Conservation (phyloP, 2,888 invertebrate genomes). For the Linyphia triangularis region DNA sequence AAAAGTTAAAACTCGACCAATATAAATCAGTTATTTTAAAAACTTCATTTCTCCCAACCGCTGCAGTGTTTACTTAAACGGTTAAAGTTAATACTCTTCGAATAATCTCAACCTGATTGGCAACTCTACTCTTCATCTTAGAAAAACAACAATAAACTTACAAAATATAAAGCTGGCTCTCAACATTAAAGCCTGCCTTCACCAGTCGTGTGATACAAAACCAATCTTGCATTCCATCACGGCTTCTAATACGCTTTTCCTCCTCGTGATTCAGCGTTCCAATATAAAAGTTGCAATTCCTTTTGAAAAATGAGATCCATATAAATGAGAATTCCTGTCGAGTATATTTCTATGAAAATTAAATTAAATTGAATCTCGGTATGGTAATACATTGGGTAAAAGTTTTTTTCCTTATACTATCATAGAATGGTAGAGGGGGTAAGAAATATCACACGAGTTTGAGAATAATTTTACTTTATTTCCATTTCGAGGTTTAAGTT, state of each 20-base stretch:
- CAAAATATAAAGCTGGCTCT: too few relatives aligned
- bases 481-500: not conserved
- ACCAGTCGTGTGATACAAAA: too few relatives aligned
- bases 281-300: not conserved
- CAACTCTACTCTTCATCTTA: too few relatives aligned
- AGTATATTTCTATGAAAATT: slow-evolving; percentile 36
- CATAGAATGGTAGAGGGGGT: not conserved
- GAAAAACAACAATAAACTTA: too few relatives aligned
- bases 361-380: slow-evolving; percentile 28
- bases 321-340: not conserved
- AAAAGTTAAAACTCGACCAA: too few relatives aligned
- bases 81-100: too few relatives aligned
- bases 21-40: too few relatives aligned
- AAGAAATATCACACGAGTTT: not conserved
- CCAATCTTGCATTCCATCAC: not conserved
- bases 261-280: not conserved
- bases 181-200: too few relatives aligned
- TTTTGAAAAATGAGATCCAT: slow-evolving; percentile 13
- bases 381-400: not conserved
- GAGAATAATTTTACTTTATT: slow-evolving; percentile 7
- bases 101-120: too few relatives aligned
- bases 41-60: too few relatives aligned
- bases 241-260: not conserved
- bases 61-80: too few relatives aligned
- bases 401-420: not conserved